Evolutionary conservation across 2,797 vertebrate genomes (phyloP).

Genomic region (Diglossa cyanea): DNA sequence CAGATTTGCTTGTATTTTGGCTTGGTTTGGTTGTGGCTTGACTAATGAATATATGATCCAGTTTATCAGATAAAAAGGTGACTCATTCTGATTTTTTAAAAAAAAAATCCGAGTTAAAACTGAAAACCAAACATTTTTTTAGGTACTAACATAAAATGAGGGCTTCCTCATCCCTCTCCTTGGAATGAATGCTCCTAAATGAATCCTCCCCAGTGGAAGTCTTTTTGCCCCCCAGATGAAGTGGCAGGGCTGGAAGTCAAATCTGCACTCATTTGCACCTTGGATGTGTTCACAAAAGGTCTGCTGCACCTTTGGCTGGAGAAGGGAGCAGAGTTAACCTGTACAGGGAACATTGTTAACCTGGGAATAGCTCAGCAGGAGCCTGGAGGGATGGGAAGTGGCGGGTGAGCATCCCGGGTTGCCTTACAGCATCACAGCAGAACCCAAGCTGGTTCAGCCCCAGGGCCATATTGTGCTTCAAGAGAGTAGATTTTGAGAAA

Average conservation of each 20-base stretch:
- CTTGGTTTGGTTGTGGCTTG: conserved; percentile 42
- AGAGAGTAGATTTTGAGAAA: neutral
- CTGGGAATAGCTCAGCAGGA: neutral
- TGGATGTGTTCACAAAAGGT: neutral
- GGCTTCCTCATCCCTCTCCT: neutral
- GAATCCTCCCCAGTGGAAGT: neutral
- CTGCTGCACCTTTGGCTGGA: neutral
- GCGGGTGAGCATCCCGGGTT: rapidly evolving
- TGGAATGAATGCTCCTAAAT: neutral
- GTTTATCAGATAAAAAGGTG: neutral
- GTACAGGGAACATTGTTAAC: neutral
- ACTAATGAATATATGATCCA: neutral
- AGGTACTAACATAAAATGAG: neutral
- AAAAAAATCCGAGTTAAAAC: neutral
- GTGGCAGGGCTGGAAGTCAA: neutral
- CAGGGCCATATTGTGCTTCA: neutral
- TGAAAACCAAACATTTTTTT: neutral
- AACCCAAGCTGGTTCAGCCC: neutral
- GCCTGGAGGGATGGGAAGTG: neutral
- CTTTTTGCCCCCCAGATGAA: neutral
- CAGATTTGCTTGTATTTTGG: neutral
- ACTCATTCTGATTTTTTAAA: neutral
- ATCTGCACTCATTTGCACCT: neutral
- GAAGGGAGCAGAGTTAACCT: neutral
- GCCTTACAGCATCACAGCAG: neutral